These are phyloP conservation scores for Orthonyx spaldingii DNA, from an alignment of 2,113 vertebrate genomes.

Conservation along the genomic window DNA sequence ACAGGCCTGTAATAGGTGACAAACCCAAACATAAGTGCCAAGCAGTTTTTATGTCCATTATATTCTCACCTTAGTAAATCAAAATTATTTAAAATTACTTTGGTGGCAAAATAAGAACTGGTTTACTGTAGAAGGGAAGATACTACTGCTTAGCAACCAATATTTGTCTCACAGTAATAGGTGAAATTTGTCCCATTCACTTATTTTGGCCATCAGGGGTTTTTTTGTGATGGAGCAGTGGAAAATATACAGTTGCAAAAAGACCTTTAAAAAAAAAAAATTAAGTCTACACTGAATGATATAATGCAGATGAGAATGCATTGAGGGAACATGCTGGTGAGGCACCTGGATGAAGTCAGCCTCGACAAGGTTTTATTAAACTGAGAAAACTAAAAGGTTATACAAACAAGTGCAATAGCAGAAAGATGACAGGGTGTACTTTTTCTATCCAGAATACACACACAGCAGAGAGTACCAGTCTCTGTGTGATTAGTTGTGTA, in stretches of 20 bases:
- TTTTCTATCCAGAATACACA: neutral
- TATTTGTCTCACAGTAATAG: neutral
- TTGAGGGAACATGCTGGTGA: neutral
- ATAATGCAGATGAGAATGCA: neutral
- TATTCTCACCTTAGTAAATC: neutral
- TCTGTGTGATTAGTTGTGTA: neutral
- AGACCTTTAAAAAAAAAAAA: too few species aligned
- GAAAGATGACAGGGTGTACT: neutral
- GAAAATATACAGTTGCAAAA: neutral
- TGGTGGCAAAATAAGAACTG: neutral
- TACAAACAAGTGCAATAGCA: neutral
- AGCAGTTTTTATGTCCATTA: neutral
- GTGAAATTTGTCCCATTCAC: neutral
- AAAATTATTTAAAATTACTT: neutral
- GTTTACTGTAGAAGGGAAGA: neutral
- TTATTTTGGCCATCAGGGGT: fast-evolving
- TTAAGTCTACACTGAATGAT: neutral
- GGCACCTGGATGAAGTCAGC: neutral
- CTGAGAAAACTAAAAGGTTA: neutral
- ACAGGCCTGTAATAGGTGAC: neutral
- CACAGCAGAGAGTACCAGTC: neutral
- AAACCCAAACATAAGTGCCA: fast-evolving
- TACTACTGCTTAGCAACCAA: neutral
- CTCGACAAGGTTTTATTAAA: neutral
- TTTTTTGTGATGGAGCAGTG: neutral